phyloP scores from a whole-genome alignment of 1,140 invertebrate genomes.

The Steinernema khuongi region DNA sequence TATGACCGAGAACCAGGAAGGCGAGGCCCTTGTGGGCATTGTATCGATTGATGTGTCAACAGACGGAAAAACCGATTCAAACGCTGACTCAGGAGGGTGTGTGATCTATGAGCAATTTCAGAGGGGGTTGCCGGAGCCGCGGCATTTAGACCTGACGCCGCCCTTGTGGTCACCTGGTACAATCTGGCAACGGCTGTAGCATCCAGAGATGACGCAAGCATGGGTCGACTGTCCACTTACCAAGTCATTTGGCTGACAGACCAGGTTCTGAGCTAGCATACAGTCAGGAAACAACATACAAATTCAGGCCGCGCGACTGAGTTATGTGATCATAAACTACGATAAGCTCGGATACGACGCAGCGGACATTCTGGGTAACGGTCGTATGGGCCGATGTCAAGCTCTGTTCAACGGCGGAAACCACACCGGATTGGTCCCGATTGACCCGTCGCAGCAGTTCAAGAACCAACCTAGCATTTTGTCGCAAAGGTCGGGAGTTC shows the following conservation, averaged over 20 bases:
- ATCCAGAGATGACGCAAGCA: constrained; percentile 38
- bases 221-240: constrained; percentile 37
- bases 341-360: constrained; percentile 43
- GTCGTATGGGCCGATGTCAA: constrained; percentile 37
- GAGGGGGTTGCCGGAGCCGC: constrained; percentile 41
- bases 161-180: constrained; percentile 41
- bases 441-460: constrained; percentile 56
- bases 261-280: constrained; percentile 1
- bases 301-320: constrained; percentile 33
- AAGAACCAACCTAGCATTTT: constrained; percentile 56
- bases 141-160: constrained; percentile 39
- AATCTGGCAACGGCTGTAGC: constrained; percentile 41
- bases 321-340: constrained; percentile 41
- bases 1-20: not conserved
- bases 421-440: constrained; percentile 55
- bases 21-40: not conserved
- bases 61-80: not conserved
- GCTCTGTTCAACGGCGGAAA: constrained; percentile 58
- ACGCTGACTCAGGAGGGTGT: not conserved
- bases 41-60: constrained; percentile 12
- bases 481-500: constrained; percentile 54
- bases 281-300: not conserved
- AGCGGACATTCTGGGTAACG: constrained; percentile 33
- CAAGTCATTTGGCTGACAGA: constrained; percentile 42
- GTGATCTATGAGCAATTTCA: constrained; percentile 17